These are phyloP conservation scores for Alaudala cheleensis DNA, from an alignment of 2,113 vertebrate genomes.

Conservation along the genomic window DNA sequence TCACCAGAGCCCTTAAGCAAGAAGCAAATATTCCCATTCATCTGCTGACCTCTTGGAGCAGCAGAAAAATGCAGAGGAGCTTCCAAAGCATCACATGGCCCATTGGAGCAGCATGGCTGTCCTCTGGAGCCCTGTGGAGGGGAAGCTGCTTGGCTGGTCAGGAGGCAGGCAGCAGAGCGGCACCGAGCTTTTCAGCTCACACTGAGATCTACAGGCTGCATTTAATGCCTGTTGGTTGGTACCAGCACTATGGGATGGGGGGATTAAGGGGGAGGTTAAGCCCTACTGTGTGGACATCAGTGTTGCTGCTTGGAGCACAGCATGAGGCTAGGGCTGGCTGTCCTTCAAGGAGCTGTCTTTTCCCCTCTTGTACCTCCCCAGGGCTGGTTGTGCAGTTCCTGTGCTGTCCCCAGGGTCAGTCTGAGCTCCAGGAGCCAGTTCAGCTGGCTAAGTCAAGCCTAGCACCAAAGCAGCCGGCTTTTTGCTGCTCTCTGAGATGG, in stretches of 20 bases:
- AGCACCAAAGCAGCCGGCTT: not conserved
- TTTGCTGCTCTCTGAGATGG: not conserved
- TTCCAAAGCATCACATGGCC: conserved; percentile 50
- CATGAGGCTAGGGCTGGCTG: not conserved
- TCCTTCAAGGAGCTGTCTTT: not conserved
- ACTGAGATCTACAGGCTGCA: not conserved
- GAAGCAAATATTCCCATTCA: not conserved
- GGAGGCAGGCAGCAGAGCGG: not conserved
- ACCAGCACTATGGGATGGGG: accelerated
- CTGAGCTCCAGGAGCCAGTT: not conserved
- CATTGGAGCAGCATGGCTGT: not conserved
- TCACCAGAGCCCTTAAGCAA: not conserved
- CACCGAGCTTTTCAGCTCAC: not conserved
- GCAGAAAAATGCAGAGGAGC: conserved; percentile 32
- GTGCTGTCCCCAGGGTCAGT: not conserved
- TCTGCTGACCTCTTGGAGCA: conserved; percentile 24
- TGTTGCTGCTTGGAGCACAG: not conserved
- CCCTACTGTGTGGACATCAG: not conserved
- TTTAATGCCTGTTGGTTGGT: not conserved
- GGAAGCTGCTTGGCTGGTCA: not conserved
- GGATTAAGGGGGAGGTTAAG: not conserved
- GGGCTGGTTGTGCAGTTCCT: not conserved
- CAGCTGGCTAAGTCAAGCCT: not conserved
- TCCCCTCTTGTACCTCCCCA: not conserved
- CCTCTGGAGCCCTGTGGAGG: not conserved